Percentiles rank a stretch among this genome's conserved stretches.
phyloP scores from a whole-genome alignment of 1,140 invertebrate genomes.

The Drosophila neocordata region DNA sequence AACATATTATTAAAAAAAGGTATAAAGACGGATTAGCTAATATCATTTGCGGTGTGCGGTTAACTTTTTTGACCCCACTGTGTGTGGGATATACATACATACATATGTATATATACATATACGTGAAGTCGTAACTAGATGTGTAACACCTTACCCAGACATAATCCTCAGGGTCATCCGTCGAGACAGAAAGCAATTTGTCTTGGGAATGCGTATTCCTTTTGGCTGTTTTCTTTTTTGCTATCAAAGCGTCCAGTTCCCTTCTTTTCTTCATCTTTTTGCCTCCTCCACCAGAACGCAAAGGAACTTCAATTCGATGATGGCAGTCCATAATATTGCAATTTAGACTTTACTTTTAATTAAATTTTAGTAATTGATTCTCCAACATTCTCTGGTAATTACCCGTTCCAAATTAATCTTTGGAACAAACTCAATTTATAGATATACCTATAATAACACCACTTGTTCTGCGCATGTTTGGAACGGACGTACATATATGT shows the following conservation, averaged over 20 bases:
- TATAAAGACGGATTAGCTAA: neutral
- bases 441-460: constrained; percentile 53
- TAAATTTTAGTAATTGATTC: constrained; percentile 23
- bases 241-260: constrained; percentile 84
- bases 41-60: neutral
- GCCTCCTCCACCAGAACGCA: constrained; percentile 76
- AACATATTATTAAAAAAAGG: too few species aligned
- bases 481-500: constrained; percentile 2
- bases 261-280: constrained; percentile 84
- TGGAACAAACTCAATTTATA: constrained; percentile 48
- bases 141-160: constrained; percentile 61
- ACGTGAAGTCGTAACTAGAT: constrained; percentile 18
- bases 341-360: constrained; percentile 20
- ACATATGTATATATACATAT: constrained; percentile 3
- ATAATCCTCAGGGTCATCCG: constrained; percentile 83
- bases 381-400: constrained; percentile 28
- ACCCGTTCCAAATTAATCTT: constrained; percentile 39
- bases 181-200: constrained; percentile 83
- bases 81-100: neutral
- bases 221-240: constrained; percentile 54
- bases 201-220: constrained; percentile 75
- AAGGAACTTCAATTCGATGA: constrained; percentile 77
- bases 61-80: neutral
- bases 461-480: constrained; percentile 50
- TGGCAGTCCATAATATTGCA: constrained; percentile 71